Percentiles rank a stretch among this genome's conserved stretches.
These are phyloP conservation scores for Idaea straminata DNA, from an alignment of 2,888 invertebrate genomes.

Conservation along the genomic window DNA sequence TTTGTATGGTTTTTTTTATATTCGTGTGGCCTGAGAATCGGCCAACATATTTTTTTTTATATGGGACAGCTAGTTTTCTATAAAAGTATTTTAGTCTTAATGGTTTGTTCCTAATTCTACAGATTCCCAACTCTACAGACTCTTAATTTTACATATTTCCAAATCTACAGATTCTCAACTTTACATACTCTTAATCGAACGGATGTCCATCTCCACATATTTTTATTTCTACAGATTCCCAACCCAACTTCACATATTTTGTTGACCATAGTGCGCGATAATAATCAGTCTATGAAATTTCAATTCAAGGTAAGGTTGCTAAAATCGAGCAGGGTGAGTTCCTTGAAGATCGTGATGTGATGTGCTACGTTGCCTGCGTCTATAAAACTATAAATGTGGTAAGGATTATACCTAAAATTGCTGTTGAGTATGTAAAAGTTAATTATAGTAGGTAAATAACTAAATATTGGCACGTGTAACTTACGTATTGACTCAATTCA, in stretches of 20 bases:
- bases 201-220: background rate
- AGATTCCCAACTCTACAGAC: background rate
- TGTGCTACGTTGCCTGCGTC: conserved; percentile 62
- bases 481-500: too few species aligned
- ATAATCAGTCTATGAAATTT: conserved; percentile 4
- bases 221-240: background rate
- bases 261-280: background rate
- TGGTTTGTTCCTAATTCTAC: too few species aligned
- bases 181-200: background rate
- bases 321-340: conserved; percentile 63
- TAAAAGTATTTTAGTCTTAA: too few species aligned
- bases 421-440: background rate
- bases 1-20: too few species aligned
- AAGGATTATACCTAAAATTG: conserved; percentile 23
- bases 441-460: background rate
- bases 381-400: conserved; percentile 60
- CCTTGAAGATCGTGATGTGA: conserved; percentile 54
- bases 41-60: too few species aligned
- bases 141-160: background rate
- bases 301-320: conserved; percentile 53
- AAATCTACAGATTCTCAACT: background rate
- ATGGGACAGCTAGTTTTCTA: too few species aligned
- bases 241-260: background rate
- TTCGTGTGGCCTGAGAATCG: too few species aligned
- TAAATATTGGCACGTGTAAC: too few species aligned